These are phyloP conservation scores for Rhingia rostrata DNA, from an alignment of 2,888 invertebrate species.

Conservation along the genomic window DNA sequence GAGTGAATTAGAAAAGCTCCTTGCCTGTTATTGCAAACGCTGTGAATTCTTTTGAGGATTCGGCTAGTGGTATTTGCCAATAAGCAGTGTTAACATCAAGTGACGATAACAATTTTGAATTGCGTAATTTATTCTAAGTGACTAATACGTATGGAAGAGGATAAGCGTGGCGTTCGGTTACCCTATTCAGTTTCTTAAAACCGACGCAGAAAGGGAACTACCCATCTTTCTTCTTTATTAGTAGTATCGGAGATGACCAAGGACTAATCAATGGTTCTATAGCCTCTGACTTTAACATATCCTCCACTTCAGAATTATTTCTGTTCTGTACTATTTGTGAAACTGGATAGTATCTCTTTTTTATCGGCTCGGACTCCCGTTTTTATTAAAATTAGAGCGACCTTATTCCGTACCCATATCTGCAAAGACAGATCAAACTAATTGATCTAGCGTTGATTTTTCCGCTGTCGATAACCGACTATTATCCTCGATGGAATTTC, in stretches of 20 bases:
- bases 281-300: neutral
- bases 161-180: constrained; percentile 1
- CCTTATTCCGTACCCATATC: no score
- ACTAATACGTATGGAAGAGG: neutral
- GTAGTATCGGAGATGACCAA: no score
- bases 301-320: neutral
- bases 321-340: neutral
- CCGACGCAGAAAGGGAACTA: constrained; percentile 73
- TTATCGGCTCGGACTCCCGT: constrained; percentile 8
- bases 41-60: no score
- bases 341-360: neutral
- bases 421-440: no score
- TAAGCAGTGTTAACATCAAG: no score
- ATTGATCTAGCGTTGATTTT: no score
- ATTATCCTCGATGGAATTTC: no score
- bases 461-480: no score
- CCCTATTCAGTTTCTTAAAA: constrained; percentile 61
- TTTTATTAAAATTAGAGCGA: neutral
- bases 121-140: neutral
- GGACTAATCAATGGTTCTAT: neutral
- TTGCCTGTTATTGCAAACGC: no score
- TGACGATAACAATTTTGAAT: no score
- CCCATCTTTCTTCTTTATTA: constrained; percentile 1
- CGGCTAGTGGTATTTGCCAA: no score
- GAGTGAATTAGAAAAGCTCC: no score